A percentile compares a stretch with the other conserved stretches of the same genome.
Conservation (phyloP, 2,113 vertebrate genomes). For the Gulo gulo region DNA sequence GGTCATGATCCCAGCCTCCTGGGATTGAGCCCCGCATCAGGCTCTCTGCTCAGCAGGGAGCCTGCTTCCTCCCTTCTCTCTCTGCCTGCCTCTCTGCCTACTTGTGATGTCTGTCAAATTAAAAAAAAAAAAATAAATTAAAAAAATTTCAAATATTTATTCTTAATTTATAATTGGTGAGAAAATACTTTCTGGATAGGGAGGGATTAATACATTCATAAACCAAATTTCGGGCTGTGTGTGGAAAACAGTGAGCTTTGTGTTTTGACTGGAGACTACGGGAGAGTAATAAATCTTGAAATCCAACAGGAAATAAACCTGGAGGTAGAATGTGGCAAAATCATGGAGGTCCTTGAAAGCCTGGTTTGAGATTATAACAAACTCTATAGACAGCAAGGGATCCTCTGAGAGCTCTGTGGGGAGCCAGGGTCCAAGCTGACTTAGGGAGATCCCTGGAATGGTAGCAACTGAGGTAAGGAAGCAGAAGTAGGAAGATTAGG, state of each 20-base stretch:
- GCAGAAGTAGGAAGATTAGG: neutral
- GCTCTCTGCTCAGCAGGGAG: too few relatives aligned
- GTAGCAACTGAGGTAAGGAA: neutral
- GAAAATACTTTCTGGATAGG: conserved; percentile 46
- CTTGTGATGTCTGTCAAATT: too few relatives aligned
- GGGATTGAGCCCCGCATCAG: too few relatives aligned
- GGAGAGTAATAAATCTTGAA: conserved; percentile 16
- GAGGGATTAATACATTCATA: neutral
- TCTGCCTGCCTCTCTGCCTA: too few relatives aligned
- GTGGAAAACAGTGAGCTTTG: neutral
- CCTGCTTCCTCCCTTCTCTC: too few relatives aligned
- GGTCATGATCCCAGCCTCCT: too few relatives aligned
- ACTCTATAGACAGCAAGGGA: neutral
- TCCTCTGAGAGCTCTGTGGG: neutral
- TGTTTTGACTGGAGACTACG: conserved; percentile 19
- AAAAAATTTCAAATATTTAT: conserved; percentile 47
- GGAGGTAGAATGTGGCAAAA: neutral
- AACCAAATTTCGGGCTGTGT: neutral
- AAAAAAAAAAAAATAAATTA: too few relatives aligned
- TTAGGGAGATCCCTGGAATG: neutral
- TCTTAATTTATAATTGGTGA: conserved; percentile 24
- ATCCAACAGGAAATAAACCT: neutral
- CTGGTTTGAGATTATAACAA: neutral
- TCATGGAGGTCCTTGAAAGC: neutral
- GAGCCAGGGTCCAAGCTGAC: too few relatives aligned